These are phyloP conservation scores for Diglossa cyanea DNA, from an alignment of 2,797 vertebrate genomes.

Conservation along the genomic window DNA sequence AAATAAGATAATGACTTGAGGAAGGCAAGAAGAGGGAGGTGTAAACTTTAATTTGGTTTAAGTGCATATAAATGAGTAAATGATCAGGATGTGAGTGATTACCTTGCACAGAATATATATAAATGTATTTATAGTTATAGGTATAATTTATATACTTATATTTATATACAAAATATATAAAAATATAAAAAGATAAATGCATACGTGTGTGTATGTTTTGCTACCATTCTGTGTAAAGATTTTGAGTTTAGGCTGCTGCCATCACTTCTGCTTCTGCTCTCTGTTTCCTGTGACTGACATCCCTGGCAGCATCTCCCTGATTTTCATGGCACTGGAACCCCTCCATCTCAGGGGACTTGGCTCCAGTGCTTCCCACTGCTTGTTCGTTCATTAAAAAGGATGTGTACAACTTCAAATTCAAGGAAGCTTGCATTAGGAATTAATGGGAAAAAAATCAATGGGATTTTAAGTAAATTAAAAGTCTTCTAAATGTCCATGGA, in stretches of 20 bases:
- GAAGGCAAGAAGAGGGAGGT: background rate
- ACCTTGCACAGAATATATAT: background rate
- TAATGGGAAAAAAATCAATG: background rate
- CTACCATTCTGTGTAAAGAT: background rate
- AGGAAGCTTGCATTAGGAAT: background rate
- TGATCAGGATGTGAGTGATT: fast-evolving
- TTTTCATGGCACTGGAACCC: background rate
- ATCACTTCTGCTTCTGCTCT: background rate
- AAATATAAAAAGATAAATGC: no score
- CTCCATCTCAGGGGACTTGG: background rate
- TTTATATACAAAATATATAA: no score
- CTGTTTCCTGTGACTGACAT: background rate
- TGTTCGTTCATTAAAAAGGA: background rate
- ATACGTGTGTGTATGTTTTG: background rate
- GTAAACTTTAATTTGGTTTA: background rate
- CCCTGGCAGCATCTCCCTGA: background rate
- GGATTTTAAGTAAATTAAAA: slow-evolving; percentile 30
- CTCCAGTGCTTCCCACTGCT: background rate
- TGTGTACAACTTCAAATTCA: background rate
- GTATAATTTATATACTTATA: no score
- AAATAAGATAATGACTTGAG: background rate
- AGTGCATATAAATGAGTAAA: background rate
- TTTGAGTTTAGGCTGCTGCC: background rate
- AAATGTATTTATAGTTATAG: no score
- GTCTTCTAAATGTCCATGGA: background rate